These are phyloP conservation scores for Scaeva pyrastri DNA, from an alignment of 2,888 invertebrate species.

Conservation along the genomic window DNA sequence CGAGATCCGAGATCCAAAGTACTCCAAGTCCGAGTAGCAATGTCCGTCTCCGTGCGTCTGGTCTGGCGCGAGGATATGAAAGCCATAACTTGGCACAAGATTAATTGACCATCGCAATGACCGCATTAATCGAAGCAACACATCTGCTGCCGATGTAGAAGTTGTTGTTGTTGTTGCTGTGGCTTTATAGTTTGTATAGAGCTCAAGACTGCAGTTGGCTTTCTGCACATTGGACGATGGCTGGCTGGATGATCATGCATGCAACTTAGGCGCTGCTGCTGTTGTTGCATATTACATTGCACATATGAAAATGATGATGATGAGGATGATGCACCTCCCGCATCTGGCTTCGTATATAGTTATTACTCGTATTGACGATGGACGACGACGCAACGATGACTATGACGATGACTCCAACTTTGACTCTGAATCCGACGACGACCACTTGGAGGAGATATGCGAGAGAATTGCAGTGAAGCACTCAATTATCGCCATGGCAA, in stretches of 20 bases:
- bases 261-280: conserved; percentile 29
- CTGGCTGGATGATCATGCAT: conserved; percentile 48
- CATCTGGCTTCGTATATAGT: conserved; percentile 52
- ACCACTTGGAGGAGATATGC: conserved; percentile 47
- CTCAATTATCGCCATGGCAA: conserved; percentile 72
- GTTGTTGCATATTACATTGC: conserved; percentile 28
- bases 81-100: conserved; percentile 68
- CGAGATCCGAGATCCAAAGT: too few relatives aligned
- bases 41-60: not conserved
- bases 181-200: not conserved
- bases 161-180: conserved; percentile 9
- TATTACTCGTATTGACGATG: conserved; percentile 22
- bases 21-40: not conserved
- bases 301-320: conserved; percentile 31
- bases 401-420: conserved; percentile 11
- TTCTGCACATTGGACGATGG: conserved; percentile 4
- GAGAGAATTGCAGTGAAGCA: conserved; percentile 73
- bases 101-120: conserved; percentile 72
- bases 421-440: conserved; percentile 18
- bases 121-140: conserved; percentile 75
- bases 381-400: conserved; percentile 22
- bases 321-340: conserved; percentile 70
- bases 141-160: conserved; percentile 64
- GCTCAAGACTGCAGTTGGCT: conserved; percentile 3
- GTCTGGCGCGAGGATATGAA: conserved; percentile 49